Conservation (phyloP, 35 echinoderm and acorn worm species). For the Amphiura filiformis region DNA sequence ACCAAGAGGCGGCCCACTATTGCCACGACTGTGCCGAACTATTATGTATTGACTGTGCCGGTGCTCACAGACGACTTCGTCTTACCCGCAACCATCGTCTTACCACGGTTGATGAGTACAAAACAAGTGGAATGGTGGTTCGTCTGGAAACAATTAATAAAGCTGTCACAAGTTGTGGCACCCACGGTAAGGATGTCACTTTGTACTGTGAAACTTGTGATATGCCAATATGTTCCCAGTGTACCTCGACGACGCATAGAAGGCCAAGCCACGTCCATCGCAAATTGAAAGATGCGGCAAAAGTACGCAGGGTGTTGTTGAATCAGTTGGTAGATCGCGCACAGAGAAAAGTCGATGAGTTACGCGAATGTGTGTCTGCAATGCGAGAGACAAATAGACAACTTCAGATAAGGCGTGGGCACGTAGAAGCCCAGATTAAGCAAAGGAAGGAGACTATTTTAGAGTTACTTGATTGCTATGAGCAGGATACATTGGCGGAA, state of each 20-base stretch:
- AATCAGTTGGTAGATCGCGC: constrained; percentile 61
- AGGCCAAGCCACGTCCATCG: constrained; percentile 49
- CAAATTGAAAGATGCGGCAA: constrained; percentile 51
- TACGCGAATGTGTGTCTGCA: constrained; percentile 55
- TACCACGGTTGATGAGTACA: constrained; percentile 78
- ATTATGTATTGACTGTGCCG: constrained; percentile 83
- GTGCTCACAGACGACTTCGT: constrained; percentile 74
- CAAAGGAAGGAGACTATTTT: constrained; percentile 54
- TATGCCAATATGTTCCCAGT: constrained; percentile 81
- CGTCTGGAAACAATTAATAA: constrained; percentile 59
- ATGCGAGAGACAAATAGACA: constrained; percentile 72
- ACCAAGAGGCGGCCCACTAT: constrained; percentile 71
- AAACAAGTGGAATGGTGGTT: constrained; percentile 56
- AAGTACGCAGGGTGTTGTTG: constrained; percentile 50
- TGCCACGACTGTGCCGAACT: constrained; percentile 84
- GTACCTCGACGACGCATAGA: constrained; percentile 49
- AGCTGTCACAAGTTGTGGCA: constrained; percentile 55
- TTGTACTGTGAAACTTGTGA: constrained; percentile 95
- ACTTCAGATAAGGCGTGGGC: constrained; percentile 54
- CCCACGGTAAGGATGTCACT: constrained; percentile 64
- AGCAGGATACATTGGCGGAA: constrained; percentile 63
- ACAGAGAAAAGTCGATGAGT: constrained; percentile 48
- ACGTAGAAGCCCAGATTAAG: constrained; percentile 49
- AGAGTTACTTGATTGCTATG: constrained; percentile 57
- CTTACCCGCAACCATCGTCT: constrained; percentile 67